These are phyloP conservation scores for Spinus pinus DNA, from an alignment of 2,797 vertebrate species.

Conservation along the genomic window DNA sequence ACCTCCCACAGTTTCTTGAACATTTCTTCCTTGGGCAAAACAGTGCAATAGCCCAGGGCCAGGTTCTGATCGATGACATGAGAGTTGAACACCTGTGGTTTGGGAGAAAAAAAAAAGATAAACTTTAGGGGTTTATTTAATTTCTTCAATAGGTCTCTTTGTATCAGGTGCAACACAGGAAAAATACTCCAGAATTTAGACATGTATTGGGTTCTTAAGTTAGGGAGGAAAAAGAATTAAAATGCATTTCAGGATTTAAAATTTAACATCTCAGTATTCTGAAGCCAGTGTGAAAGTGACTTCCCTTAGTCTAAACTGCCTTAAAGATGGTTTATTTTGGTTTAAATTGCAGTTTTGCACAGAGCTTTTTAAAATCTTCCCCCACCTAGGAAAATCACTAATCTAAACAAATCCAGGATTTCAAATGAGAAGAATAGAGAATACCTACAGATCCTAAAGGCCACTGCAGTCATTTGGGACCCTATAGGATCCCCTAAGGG, in stretches of 20 bases:
- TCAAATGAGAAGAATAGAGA: background rate
- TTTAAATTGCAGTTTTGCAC: background rate
- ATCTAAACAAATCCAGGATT: background rate
- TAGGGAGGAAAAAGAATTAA: background rate
- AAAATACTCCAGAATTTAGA: background rate
- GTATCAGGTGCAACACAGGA: background rate
- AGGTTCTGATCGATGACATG: slow-evolving; percentile 87
- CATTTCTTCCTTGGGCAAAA: slow-evolving; percentile 83
- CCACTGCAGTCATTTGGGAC: background rate
- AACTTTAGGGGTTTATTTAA: background rate
- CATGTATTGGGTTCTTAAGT: background rate
- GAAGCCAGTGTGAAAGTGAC: background rate
- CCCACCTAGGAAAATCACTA: background rate
- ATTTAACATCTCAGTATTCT: background rate
- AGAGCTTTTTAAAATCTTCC: background rate
- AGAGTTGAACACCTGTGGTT: slow-evolving; percentile 89
- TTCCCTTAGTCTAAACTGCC: background rate
- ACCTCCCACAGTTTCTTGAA: slow-evolving; percentile 91
- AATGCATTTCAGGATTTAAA: background rate
- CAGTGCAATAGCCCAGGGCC: slow-evolving; percentile 89
- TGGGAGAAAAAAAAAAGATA: no score
- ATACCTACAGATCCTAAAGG: background rate
- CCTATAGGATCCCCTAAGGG: background rate
- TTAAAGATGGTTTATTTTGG: background rate
- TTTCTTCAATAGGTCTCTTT: background rate